These are phyloP conservation scores for Platyura marginata DNA, from an alignment of 1,140 invertebrate species.

Conservation along the genomic window DNA sequence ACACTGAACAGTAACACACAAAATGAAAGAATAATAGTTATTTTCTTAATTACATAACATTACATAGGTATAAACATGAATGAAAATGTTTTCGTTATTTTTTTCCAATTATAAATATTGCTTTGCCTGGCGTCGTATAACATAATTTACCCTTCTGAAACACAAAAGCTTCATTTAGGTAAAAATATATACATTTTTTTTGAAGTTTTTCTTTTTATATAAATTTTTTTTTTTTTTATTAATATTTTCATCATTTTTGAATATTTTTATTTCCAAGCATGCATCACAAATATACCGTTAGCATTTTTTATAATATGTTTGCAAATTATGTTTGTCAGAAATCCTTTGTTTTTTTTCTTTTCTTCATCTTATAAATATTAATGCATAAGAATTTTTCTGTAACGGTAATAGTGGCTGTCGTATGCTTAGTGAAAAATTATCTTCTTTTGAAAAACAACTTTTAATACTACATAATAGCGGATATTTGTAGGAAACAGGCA, in stretches of 20 bases:
- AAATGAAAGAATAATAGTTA: neutral
- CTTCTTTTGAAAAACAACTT: too few relatives aligned
- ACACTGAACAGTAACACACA: neutral
- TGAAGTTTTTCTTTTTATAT: neutral
- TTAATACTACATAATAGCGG: too few relatives aligned
- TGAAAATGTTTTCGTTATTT: neutral
- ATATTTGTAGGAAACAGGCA: too few relatives aligned
- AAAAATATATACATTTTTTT: neutral
- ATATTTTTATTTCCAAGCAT: too few relatives aligned
- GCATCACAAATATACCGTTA: neutral
- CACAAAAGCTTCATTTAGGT: too few relatives aligned
- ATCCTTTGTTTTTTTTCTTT: too few relatives aligned
- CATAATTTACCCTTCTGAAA: neutral
- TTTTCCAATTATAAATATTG: constrained; percentile 13
- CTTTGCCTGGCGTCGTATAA: constrained; percentile 18
- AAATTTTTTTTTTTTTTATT: neutral
- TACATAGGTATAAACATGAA: neutral
- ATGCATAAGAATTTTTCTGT: too few relatives aligned
- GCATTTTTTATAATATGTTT: neutral
- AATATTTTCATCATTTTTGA: neutral
- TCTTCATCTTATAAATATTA: too few relatives aligned
- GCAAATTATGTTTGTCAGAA: neutral
- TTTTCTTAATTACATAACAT: neutral
- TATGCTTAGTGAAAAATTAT: too few relatives aligned
- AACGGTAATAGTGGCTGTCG: too few relatives aligned